A percentile compares a stretch with the other conserved stretches of the same genome.
Evolutionary conservation across 1,140 invertebrate species (phyloP).

Genomic region (Meloidogyne hapla): DNA sequence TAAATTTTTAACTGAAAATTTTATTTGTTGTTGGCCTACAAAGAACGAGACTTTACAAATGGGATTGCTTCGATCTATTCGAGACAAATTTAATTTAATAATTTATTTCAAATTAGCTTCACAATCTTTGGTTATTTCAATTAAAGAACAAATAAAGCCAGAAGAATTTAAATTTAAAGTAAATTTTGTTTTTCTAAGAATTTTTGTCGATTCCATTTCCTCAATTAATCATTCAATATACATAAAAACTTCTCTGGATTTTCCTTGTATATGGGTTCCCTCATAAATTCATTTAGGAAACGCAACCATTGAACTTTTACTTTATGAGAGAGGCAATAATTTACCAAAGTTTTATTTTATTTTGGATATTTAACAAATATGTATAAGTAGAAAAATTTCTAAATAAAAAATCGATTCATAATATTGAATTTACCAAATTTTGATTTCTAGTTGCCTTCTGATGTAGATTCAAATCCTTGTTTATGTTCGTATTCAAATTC

Average conservation of each 20-base stretch:
- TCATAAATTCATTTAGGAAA: no score
- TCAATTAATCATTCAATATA: no score
- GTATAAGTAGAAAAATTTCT: neutral
- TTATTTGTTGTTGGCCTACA: constrained; percentile 39
- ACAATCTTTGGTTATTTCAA: constrained; percentile 16
- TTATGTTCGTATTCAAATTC: constrained; percentile 36
- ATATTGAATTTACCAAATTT: neutral
- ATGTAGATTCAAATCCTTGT: constrained; percentile 8
- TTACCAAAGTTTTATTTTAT: no score
- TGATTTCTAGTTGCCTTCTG: neutral
- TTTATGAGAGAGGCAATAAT: no score
- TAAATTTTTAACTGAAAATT: constrained; percentile 33
- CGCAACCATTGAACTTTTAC: no score
- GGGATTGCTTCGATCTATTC: constrained; percentile 19
- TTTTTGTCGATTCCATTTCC: no score
- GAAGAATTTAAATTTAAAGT: constrained; percentile 27
- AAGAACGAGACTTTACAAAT: neutral
- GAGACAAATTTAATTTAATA: constrained; percentile 44
- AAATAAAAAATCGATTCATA: no score
- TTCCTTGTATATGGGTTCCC: no score
- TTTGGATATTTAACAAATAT: no score
- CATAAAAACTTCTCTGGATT: no score
- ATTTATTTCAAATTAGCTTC: constrained; percentile 47
- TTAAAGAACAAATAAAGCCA: constrained; percentile 26
- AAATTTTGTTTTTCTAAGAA: neutral